These are phyloP conservation scores for Calephelis virginiensis DNA, from an alignment of 1,140 invertebrate genomes.

Conservation along the genomic window DNA sequence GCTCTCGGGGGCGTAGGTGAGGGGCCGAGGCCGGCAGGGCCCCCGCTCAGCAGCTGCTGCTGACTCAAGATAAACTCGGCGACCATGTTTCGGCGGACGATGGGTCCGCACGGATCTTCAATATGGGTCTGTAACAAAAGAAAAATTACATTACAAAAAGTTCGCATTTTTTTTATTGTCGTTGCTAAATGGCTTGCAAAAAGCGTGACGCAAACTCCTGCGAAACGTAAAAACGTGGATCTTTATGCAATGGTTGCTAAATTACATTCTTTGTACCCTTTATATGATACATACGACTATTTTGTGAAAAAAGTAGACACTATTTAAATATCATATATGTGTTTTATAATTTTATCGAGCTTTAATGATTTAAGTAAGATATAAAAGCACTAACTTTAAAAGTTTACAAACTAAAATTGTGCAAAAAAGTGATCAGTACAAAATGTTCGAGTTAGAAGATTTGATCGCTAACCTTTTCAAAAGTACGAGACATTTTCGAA, in stretches of 20 bases:
- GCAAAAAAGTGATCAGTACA: slow-evolving; percentile 1
- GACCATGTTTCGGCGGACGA: slow-evolving; percentile 88
- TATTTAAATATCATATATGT: no score
- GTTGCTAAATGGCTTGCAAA: slow-evolving; percentile 66
- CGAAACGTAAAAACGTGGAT: slow-evolving; percentile 60
- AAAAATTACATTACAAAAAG: slow-evolving; percentile 54
- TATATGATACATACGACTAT: slow-evolving; percentile 33
- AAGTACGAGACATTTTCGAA: background rate
- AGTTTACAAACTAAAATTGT: slow-evolving; percentile 11
- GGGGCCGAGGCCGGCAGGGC: slow-evolving; percentile 49
- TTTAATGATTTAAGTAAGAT: no score
- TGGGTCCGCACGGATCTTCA: slow-evolving; percentile 71
- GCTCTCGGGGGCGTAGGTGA: slow-evolving; percentile 48
- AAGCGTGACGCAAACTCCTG: slow-evolving; percentile 63
- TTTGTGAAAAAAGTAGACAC: no score
- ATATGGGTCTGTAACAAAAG: slow-evolving; percentile 72
- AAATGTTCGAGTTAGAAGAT: slow-evolving; percentile 1
- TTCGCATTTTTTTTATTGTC: slow-evolving; percentile 52
- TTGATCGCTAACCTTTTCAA: background rate
- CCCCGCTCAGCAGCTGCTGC: slow-evolving; percentile 79
- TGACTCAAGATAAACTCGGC: slow-evolving; percentile 89
- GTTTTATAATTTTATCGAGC: no score
- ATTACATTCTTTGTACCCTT: slow-evolving; percentile 59
- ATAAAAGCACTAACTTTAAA: slow-evolving; percentile 3
- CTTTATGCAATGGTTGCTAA: slow-evolving; percentile 67